Percentiles rank a stretch among this genome's conserved stretches.
Evolutionary conservation across 2,797 vertebrate species (phyloP).

Genomic region (Helicolenus hilgendorfi): DNA sequence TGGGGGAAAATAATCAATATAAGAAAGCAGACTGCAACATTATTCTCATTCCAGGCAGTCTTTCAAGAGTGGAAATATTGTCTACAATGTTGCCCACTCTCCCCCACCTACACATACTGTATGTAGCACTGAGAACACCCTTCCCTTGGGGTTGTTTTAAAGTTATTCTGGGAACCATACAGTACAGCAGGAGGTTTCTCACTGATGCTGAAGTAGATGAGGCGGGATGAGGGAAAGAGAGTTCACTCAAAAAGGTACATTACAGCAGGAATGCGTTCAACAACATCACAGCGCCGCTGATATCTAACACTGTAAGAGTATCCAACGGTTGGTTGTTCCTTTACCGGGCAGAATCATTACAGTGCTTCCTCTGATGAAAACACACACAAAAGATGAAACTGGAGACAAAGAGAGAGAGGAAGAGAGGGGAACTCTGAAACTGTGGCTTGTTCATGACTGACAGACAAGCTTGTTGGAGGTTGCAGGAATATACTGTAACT

Average conservation of each 20-base stretch:
- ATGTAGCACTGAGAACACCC: conserved; percentile 17
- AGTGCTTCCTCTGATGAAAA: conserved; percentile 75
- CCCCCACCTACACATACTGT: conserved; percentile 36
- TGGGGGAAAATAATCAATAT: neutral
- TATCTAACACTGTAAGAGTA: conserved; percentile 40
- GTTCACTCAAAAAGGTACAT: conserved; percentile 32
- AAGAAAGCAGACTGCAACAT: neutral
- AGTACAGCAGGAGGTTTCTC: conserved; percentile 39
- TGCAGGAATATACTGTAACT: conserved; percentile 17
- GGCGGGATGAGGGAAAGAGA: neutral
- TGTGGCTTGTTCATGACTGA: conserved; percentile 14
- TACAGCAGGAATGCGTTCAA: conserved; percentile 17
- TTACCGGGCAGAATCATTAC: conserved; percentile 37
- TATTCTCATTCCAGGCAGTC: conserved; percentile 19
- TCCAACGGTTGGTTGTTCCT: conserved; percentile 20
- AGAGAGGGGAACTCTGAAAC: conserved; percentile 13
- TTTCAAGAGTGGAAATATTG: conserved; percentile 5
- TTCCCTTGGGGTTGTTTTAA: conserved; percentile 14
- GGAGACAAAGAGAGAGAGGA: conserved; percentile 27
- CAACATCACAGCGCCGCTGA: conserved; percentile 32
- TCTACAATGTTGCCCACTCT: conserved; percentile 30
- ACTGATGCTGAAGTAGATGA: conserved; percentile 21
- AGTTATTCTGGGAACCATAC: conserved; percentile 60
- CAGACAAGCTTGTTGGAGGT: neutral
- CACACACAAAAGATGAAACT: conserved; percentile 63